These are phyloP conservation scores for Pilophorus perplexus DNA, from an alignment of 2,888 invertebrate genomes.

Conservation along the genomic window DNA sequence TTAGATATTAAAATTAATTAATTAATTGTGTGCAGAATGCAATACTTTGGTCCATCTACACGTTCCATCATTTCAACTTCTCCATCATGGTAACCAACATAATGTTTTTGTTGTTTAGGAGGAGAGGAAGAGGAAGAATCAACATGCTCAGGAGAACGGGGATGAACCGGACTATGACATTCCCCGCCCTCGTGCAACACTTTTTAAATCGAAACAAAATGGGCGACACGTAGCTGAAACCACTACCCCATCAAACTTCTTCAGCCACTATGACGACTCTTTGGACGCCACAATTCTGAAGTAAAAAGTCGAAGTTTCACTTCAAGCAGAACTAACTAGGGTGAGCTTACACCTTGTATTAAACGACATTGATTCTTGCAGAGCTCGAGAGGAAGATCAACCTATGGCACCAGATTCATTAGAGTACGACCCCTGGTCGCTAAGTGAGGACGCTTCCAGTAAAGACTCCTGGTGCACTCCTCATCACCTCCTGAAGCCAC, in stretches of 20 bases:
- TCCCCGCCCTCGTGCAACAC: constrained; percentile 54
- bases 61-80: too few species aligned
- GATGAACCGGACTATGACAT: constrained; percentile 56
- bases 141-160: constrained; percentile 28
- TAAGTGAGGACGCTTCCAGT: constrained; percentile 29
- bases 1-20: too few species aligned
- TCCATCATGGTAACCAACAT: too few species aligned
- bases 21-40: too few species aligned
- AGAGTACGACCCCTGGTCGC: constrained; percentile 48
- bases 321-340: too few species aligned
- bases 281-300: constrained; percentile 44
- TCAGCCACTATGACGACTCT: constrained; percentile 46
- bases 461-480: constrained; percentile 34
- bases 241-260: constrained; percentile 24
- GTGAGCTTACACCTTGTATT: too few species aligned
- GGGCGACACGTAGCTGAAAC: constrained; percentile 38
- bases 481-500: constrained; percentile 28
- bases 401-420: constrained; percentile 49
- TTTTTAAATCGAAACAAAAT: constrained; percentile 42
- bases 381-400: constrained; percentile 43
- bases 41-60: too few species aligned
- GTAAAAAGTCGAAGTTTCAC: constrained; percentile 33
- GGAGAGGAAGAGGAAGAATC: constrained; percentile 32
- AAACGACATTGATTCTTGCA: too few species aligned
- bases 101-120: constrained; percentile 10